Percentiles rank a stretch among this genome's conserved stretches.
These are phyloP conservation scores for Bruchidius siliquastri DNA, from an alignment of 2,888 invertebrate genomes.

Conservation along the genomic window DNA sequence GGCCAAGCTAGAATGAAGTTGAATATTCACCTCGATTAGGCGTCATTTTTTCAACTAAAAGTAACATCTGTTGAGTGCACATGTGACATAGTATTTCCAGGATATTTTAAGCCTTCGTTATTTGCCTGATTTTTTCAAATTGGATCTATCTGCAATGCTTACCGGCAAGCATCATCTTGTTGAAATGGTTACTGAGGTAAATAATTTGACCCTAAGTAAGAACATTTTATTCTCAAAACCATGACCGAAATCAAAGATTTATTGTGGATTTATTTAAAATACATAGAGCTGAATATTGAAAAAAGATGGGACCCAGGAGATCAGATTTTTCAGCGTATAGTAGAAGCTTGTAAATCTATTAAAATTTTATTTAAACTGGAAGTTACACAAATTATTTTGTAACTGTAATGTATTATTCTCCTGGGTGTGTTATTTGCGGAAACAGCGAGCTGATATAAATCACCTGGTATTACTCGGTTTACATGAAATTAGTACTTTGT, in stretches of 20 bases:
- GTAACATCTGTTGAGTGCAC: no score
- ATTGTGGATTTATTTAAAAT: neutral
- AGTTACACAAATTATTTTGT: neutral
- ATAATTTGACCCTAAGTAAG: no score
- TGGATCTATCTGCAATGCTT: no score
- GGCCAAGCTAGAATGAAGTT: neutral
- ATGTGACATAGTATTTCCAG: no score
- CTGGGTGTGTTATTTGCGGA: neutral
- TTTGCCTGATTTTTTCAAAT: no score
- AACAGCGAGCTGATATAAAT: neutral
- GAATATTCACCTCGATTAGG: no score
- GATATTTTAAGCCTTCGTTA: no score
- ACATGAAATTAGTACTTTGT: neutral
- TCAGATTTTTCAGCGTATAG: neutral
- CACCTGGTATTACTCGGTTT: neutral
- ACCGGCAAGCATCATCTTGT: no score
- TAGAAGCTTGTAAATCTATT: no score
- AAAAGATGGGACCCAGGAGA: neutral
- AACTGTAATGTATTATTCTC: neutral
- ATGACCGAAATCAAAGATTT: neutral
- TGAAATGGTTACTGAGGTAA: no score
- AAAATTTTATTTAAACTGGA: neutral
- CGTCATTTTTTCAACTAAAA: no score
- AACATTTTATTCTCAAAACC: no score
- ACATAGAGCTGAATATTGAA: neutral